Evolutionary conservation across 2,113 vertebrate species (phyloP), one percentile per base, ranked within the genome.

Genomic region (Ochotona curzoniae): DNA sequence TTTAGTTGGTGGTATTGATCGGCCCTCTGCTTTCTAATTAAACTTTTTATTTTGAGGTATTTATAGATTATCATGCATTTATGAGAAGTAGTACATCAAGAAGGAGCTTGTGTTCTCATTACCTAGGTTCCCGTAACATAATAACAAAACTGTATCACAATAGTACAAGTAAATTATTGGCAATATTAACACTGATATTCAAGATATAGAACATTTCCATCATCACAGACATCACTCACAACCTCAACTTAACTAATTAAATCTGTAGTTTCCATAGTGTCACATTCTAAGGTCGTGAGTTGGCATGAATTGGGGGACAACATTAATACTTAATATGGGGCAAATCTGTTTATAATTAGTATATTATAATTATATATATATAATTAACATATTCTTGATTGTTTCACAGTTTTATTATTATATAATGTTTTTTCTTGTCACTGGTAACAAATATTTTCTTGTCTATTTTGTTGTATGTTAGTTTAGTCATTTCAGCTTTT

Each of bases 21-120:
- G 60, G 61, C 15, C 51, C 47, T 70, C 49, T n/a, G 47, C 38
- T 78, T 87, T 78, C 61, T 63, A 76, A 61, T 75, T 76, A 32
- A 70, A 87, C 25, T 44, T 82, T 61, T 47, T 74, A 49, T 54
- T 88, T 87, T 90, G 47, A 73, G 38, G 26, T 90, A 81, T 54
- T 87, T 83, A 70, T 71, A 64, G 38, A 47, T 54, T 83, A 60
- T 14, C 38, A 67, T 60, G 12, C 5, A 71, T 20, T 73, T 66
- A 63, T 44, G 66, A 66, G 35, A 78, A 84, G 74, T 8, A 83
- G 73, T 57, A 63, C 17, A 85, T 35, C 70, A 51, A 89, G n/a
- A 89, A 25, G 64, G 17, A 38, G 61, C 47, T 47, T 66, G 7
- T 71, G 5, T 90, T 54, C n/a, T 30, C 25, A 60, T 49, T 82